Evolutionary conservation across 2,888 invertebrate genomes (phyloP).

Genomic region (Sthenelais limicola): DNA sequence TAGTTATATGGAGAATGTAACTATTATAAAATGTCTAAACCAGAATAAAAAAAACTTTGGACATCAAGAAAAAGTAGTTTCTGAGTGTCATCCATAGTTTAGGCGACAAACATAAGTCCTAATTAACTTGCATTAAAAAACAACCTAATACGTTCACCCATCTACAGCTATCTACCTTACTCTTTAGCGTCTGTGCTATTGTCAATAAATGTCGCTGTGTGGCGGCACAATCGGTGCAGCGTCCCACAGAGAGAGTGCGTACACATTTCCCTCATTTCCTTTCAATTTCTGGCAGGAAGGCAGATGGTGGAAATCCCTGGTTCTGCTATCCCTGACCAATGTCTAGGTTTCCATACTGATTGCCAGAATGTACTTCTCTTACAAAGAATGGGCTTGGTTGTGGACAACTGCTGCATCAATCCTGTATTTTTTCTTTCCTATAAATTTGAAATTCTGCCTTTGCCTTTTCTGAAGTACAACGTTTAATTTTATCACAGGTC

Average conservation of each 20-base stretch:
- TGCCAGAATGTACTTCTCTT: too few species aligned
- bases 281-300: constrained; percentile 35
- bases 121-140: neutral
- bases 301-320: too few species aligned
- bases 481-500: too few species aligned
- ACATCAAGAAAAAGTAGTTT: neutral
- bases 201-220: constrained; percentile 4
- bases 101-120: neutral
- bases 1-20: too few species aligned
- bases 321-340: too few species aligned
- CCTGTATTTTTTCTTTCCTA: too few species aligned
- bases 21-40: too few species aligned
- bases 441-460: too few species aligned
- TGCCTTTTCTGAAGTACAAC: too few species aligned
- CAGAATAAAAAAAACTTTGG: neutral
- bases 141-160: neutral
- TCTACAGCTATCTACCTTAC: neutral
- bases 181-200: neutral
- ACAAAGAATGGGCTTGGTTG: too few species aligned
- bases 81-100: neutral
- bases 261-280: constrained; percentile 16
- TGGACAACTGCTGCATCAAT: too few species aligned
- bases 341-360: too few species aligned
- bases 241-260: neutral
- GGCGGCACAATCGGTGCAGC: neutral